Evolutionary conservation across 2,113 vertebrate species (phyloP), one percentile per base, ranked within the genome.

Genomic region (Puffinus mauretanicus): DNA sequence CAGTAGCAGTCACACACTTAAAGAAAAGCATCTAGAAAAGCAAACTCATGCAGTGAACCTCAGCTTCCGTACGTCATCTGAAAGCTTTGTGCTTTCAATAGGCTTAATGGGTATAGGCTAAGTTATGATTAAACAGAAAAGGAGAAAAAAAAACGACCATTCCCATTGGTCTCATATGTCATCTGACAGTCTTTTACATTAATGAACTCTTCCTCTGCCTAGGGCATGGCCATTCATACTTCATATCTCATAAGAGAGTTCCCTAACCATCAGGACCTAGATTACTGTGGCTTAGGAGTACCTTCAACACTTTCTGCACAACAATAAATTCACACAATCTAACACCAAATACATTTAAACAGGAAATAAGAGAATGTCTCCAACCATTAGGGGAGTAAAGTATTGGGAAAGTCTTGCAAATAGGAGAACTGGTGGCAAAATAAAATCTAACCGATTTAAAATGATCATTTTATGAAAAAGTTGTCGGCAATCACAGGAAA

Each of bases 71-170:
- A 22, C 7, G 19, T 61, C 46, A 94, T 51, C n/a, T 76, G 62
- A 80, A 80, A 83, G 64, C 55, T 78, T 34, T 67, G 38, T 64
- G 40, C 52, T 91, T 84, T 57, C 72, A 66, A 60, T 24, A 86
- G 67, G 24, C 60, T 67, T 61, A 38, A 60, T 49, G 27, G 42
- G 20, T 60, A 38, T 21, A 72, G 30, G 42, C 44, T 85, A 88
- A 90, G 5, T 25, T 70, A 71, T 8, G 4, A 86, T 60, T 52
- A 82, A 89, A 70, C 27, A 72, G 34, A 65, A 73, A 22, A 47
- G 29, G 1, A 52, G 4, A 24, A 49, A 88, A 75, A 64, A 15
- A 0, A 0, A 0, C 0, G 1, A 46, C 25, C 11, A 49, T 58
- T 60, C 14, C 36, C 67, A 32, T 38, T 76, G 61, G 70, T 52